Conservation (phyloP, 2,113 vertebrate genomes). For the Malurus alboscapulatus region DNA sequence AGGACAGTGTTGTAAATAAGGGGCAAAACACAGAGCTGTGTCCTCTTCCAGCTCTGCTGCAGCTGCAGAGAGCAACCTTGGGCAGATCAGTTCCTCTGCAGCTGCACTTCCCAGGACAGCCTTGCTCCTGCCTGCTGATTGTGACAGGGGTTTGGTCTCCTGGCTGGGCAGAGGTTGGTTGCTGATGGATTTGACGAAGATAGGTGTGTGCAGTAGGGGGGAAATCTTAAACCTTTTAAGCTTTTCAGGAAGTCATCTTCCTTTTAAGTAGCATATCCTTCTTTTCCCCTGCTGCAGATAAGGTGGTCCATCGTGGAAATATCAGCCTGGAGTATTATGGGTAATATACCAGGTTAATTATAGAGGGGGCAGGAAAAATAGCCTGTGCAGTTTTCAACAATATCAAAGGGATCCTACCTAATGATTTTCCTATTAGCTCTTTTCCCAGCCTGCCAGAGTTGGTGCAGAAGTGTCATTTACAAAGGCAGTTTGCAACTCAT, state of each 20-base stretch:
- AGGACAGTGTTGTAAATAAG: background rate
- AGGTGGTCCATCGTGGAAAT: background rate
- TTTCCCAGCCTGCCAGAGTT: constrained; percentile 38
- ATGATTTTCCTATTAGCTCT: constrained; percentile 64
- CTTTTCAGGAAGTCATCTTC: background rate
- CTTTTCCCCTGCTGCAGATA: background rate
- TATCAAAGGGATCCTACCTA: constrained; percentile 59
- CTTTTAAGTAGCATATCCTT: background rate
- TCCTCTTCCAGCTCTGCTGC: background rate
- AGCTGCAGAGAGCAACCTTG: background rate
- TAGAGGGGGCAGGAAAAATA: constrained; percentile 34
- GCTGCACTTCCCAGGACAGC: background rate
- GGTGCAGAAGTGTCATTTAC: constrained; percentile 55
- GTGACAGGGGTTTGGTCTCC: background rate
- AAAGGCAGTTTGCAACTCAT: constrained; percentile 64
- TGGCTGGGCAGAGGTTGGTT: background rate
- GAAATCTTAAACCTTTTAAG: background rate
- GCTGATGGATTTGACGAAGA: background rate
- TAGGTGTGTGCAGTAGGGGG: fast-evolving
- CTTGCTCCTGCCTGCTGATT: background rate
- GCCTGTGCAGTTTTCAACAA: constrained; percentile 13
- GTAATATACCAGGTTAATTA: constrained; percentile 44
- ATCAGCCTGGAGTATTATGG: background rate
- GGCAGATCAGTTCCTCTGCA: background rate
- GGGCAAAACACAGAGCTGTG: background rate